phyloP scores from a whole-genome alignment of 2,888 invertebrate genomes.

The Gymnoscelis rufifasciata region DNA sequence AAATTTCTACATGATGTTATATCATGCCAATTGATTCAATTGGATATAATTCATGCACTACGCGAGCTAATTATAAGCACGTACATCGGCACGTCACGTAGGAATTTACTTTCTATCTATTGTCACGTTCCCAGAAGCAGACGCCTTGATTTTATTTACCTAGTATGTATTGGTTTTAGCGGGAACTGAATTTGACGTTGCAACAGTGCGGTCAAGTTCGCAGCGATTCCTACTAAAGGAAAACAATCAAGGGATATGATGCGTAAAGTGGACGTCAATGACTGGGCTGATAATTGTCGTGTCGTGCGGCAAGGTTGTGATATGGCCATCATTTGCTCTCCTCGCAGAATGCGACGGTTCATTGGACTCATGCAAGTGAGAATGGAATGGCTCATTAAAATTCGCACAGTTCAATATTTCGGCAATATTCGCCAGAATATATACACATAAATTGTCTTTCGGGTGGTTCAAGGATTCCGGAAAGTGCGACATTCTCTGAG shows the following conservation, averaged over 20 bases:
- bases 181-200: slow-evolving; percentile 18
- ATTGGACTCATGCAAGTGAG: slow-evolving; percentile 16
- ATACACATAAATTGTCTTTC: background rate
- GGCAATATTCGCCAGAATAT: background rate
- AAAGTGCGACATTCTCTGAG: too few species aligned
- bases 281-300: slow-evolving; percentile 35
- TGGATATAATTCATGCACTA: slow-evolving; percentile 19
- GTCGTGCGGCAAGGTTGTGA: slow-evolving; percentile 22
- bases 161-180: slow-evolving; percentile 36
- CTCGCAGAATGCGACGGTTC: slow-evolving; percentile 20
- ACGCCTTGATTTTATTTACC: slow-evolving; percentile 32
- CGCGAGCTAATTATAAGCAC: slow-evolving; percentile 37
- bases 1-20: background rate
- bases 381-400: background rate
- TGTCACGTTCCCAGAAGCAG: slow-evolving; percentile 61
- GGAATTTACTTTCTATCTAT: slow-evolving; percentile 42
- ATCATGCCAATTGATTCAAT: slow-evolving; percentile 16
- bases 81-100: slow-evolving; percentile 55
- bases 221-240: slow-evolving; percentile 33
- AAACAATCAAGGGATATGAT: slow-evolving; percentile 40
- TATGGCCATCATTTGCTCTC: slow-evolving; percentile 21
- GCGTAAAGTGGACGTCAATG: slow-evolving; percentile 33
- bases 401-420: background rate
- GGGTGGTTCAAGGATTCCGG: too few species aligned
- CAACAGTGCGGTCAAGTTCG: slow-evolving; percentile 20